These are phyloP conservation scores for Morphnarchus princeps DNA, from an alignment of 2,113 vertebrate genomes.

Conservation along the genomic window DNA sequence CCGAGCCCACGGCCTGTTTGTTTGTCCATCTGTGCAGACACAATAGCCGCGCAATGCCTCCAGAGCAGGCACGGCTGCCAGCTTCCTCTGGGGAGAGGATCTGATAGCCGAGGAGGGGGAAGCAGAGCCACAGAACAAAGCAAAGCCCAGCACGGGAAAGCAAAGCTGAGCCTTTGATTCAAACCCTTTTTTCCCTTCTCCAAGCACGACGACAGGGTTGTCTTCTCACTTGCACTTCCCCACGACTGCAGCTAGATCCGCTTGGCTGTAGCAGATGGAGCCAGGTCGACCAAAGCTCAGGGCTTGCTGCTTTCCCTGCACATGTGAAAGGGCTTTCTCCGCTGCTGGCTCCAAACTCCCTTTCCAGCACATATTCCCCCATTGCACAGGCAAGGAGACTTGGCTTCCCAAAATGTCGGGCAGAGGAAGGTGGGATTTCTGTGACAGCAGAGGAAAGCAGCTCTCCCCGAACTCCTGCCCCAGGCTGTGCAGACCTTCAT, in stretches of 20 bases:
- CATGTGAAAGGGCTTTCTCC: neutral
- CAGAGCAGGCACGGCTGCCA: neutral
- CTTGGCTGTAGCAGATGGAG: neutral
- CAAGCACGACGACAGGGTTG: neutral
- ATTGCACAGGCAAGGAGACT: neutral
- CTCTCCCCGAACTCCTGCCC: neutral
- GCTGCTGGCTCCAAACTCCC: neutral
- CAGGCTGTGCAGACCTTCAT: neutral
- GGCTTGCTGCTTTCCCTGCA: neutral
- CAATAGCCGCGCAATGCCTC: neutral
- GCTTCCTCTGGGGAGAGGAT: neutral
- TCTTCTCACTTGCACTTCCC: neutral
- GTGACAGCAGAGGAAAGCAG: neutral
- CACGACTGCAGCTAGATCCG: accelerated
- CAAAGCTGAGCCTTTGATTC: neutral
- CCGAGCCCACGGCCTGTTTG: neutral
- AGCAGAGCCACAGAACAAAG: constrained; percentile 13
- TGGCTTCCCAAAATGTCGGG: accelerated
- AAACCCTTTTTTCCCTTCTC: neutral
- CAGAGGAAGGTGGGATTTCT: neutral
- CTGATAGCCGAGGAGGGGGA: neutral
- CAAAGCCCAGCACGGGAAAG: neutral
- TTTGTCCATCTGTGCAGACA: neutral
- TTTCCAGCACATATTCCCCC: neutral
- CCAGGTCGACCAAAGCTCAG: neutral